These are phyloP conservation scores for Cotesia chilonis DNA, from an alignment of 1,140 invertebrate species.

Conservation along the genomic window DNA sequence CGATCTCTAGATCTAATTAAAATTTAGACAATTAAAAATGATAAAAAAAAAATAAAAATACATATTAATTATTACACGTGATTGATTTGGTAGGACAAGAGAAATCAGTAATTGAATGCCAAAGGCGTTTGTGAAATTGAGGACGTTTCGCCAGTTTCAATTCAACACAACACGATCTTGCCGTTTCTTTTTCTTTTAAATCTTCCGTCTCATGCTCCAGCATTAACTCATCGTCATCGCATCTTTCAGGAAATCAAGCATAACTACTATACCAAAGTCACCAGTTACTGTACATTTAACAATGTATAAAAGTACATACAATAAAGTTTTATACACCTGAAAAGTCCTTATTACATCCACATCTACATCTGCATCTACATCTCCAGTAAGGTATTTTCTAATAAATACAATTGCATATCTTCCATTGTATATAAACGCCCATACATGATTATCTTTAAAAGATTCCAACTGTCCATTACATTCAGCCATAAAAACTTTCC, in stretches of 20 bases:
- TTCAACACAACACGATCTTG: not conserved
- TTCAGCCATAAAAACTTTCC: constrained; percentile 7
- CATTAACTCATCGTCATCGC: not conserved
- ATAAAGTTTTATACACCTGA: no score
- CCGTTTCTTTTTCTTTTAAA: not conserved
- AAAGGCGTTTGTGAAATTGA: constrained; percentile 35
- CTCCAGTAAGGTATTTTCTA: no score
- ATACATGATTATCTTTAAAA: constrained; percentile 1
- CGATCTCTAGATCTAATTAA: not conserved
- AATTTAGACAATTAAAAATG: not conserved
- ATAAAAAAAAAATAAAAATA: not conserved
- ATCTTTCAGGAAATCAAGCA: no score
- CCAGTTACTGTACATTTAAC: no score
- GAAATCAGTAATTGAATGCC: constrained; percentile 33
- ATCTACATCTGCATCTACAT: no score
- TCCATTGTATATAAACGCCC: no score
- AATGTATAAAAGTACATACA: no score
- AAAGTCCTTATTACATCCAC: no score
- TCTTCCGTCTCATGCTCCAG: constrained; percentile 12
- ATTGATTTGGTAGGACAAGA: constrained; percentile 24
- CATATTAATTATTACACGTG: constrained; percentile 10
- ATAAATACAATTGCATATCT: no score
- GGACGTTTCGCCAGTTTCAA: constrained; percentile 23
- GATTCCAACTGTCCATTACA: not conserved
- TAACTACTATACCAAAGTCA: no score